Conservation (phyloP, 2,113 vertebrate genomes). For the Pan paniscus region DNA sequence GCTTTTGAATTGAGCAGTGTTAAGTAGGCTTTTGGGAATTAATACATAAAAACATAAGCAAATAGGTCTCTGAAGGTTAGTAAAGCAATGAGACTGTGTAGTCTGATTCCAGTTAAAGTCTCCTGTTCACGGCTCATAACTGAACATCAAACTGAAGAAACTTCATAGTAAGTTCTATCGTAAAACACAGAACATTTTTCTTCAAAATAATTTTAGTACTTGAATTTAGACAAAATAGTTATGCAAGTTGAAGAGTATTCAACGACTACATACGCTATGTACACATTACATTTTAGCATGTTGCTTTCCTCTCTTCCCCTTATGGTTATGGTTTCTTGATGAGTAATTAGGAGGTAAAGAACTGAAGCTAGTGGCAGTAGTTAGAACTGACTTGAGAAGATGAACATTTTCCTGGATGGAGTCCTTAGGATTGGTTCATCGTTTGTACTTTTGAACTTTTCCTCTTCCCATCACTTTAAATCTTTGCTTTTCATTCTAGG, state of each 20-base stretch:
- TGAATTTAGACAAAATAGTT: neutral
- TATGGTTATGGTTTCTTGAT: neutral
- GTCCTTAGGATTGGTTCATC: neutral
- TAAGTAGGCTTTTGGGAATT: neutral
- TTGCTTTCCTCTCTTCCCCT: neutral
- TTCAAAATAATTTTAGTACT: neutral
- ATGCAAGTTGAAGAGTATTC: neutral
- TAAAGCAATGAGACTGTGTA: neutral
- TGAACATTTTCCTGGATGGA: neutral
- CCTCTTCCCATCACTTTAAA: neutral
- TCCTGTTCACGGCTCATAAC: slow-evolving; percentile 6
- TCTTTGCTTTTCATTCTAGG: neutral
- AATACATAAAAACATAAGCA: neutral
- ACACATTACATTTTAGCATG: neutral
- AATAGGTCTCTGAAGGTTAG: neutral
- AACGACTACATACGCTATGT: no score
- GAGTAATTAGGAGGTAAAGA: neutral
- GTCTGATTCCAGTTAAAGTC: slow-evolving; percentile 23
- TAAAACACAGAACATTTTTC: neutral
- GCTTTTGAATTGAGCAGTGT: neutral
- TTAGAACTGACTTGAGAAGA: neutral
- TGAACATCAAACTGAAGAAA: neutral
- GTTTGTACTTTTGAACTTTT: neutral
- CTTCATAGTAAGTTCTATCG: neutral
- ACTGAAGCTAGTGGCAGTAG: neutral